A percentile compares a stretch with the other conserved stretches of the same genome.
Evolutionary conservation across 1,140 invertebrate species (phyloP).

Genomic region (Oryzaephilus surinamensis): DNA sequence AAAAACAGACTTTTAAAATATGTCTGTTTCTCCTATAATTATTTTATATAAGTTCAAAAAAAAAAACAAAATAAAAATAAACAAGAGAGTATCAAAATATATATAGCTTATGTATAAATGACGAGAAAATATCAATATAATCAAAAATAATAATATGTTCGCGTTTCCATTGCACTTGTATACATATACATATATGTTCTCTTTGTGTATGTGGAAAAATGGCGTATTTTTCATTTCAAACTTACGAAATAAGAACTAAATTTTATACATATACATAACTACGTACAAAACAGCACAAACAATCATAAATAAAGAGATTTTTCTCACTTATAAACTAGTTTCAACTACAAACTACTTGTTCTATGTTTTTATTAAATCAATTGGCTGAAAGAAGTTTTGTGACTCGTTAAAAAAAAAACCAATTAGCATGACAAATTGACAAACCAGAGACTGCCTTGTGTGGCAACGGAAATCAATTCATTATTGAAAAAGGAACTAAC

Average conservation of each 20-base stretch:
- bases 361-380: conserved; percentile 1
- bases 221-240: conserved; percentile 4
- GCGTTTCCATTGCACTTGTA: conserved; percentile 27
- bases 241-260: conserved; percentile 7
- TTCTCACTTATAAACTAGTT: conserved; percentile 9
- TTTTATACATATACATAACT: conserved; percentile 8
- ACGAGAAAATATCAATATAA: conserved; percentile 14
- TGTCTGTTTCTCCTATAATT: background rate
- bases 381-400: conserved; percentile 3
- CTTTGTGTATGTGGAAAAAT: no score
- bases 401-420: conserved; percentile 6
- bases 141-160: conserved; percentile 5
- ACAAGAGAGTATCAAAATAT: conserved; percentile 28
- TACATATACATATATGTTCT: no score
- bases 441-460: background rate
- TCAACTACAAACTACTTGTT: conserved; percentile 1
- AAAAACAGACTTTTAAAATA: no score
- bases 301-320: conserved; percentile 14
- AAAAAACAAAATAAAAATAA: conserved; percentile 12
- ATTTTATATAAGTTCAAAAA: no score
- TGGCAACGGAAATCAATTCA: conserved; percentile 4
- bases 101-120: conserved; percentile 10
- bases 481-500: background rate
- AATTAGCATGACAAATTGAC: background rate
- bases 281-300: conserved; percentile 5